phyloP scores from a whole-genome alignment of 2,113 vertebrate species.

The Tetraodon nigroviridis region DNA sequence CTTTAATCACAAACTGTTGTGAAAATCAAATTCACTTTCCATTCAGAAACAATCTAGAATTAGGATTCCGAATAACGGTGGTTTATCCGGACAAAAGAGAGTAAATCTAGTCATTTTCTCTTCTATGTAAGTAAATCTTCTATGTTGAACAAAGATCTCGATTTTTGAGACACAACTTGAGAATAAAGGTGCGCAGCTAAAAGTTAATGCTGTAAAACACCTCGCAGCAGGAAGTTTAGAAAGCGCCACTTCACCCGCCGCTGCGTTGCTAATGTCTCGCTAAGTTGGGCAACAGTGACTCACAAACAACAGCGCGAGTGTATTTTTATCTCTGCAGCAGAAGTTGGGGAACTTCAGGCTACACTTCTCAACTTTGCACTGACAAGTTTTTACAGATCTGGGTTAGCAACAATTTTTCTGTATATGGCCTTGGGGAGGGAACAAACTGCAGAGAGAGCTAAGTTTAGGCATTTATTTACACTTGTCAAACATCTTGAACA shows the following conservation, averaged over 20 bases:
- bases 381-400: neutral
- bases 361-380: neutral
- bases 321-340: constrained; percentile 4
- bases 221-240: too few species aligned
- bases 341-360: constrained; percentile 6
- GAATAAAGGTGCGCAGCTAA: too few species aligned
- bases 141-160: too few species aligned
- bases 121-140: too few species aligned
- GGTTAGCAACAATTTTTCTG: neutral
- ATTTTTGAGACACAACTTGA: too few species aligned
- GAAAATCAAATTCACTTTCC: constrained; percentile 38
- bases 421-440: neutral
- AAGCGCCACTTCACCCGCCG: too few species aligned
- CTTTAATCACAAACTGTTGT: constrained; percentile 33
- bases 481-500: too few species aligned
- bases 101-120: constrained; percentile 12
- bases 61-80: constrained; percentile 64
- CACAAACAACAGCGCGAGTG: neutral
- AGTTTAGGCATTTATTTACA: too few species aligned
- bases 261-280: too few species aligned
- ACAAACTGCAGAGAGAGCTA: too few species aligned
- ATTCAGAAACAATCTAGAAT: constrained; percentile 57
- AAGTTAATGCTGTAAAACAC: too few species aligned
- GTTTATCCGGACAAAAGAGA: constrained; percentile 50
- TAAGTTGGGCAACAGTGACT: neutral